Evolutionary conservation across 1,140 invertebrate species (phyloP), one percentile per base, ranked within the genome.

Genomic region (Drosophila kurseongensis): DNA sequence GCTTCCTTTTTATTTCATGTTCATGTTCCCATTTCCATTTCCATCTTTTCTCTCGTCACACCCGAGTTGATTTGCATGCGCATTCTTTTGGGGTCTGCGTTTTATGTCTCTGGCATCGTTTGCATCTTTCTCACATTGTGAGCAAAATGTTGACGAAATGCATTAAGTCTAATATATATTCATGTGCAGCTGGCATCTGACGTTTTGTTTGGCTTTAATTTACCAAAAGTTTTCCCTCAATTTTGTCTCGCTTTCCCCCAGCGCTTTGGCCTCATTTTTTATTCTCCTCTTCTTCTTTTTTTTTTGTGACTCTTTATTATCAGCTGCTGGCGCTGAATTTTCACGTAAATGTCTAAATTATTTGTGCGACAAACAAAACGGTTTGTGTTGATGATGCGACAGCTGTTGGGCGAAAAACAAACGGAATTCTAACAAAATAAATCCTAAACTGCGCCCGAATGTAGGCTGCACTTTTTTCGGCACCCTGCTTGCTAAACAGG

Each of bases 161-260:
- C 80, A 83, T 79, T 82, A 83, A 69, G 69, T 69, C 59, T 78
- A 63, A 78, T 82, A 82, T 82, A 78, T 83, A 82, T 82, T 83
- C 75, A 82, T 83, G 75, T 56, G 79, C 38, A 66, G 67, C 42
- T 71, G 67, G 27, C 63, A 69, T 41, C 44, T 68, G 63, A 18
- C 63, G 51, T 18, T 78, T 82, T 78, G 75, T 50, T 68, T 75
- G 63, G 36, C 61, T 78, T 57, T 66, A 78, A 82, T 68, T 82
- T 76, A 44, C 41, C 47, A 42, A 56, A 71, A 47, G 23, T 48
- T 38, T 61, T 42, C 36, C 50, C 38, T 54, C 27, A 65, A 57
- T 71, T 63, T 47, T 40, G n/a, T 29, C 48, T 35, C 51, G 57
- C 36, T 47, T 36, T 66, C 27, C 57, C 47, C 16, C 29, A 13